Conservation (phyloP, 2,113 vertebrate species). For the Nothobranchius kuhntae region DNA sequence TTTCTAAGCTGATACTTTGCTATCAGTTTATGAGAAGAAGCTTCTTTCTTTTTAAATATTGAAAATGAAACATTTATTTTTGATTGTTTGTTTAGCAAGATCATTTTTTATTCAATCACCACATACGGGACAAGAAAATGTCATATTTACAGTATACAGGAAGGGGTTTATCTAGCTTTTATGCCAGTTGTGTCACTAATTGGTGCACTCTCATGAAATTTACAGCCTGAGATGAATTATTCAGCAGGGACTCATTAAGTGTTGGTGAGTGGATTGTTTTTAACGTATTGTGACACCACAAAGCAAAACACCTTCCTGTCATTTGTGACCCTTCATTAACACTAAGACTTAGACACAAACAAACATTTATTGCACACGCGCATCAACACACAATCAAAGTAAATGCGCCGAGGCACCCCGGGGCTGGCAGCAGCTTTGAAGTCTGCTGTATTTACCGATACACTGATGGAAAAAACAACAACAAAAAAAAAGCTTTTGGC, state of each 20-base stretch:
- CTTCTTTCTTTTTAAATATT: not conserved
- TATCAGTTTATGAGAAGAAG: not conserved
- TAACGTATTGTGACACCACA: constrained; percentile 7
- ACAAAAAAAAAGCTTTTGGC: not conserved
- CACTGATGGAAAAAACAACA: constrained; percentile 4
- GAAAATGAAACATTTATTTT: not conserved
- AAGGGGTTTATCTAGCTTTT: not conserved
- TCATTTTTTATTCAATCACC: not conserved
- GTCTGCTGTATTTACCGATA: constrained; percentile 40
- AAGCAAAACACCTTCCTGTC: constrained; percentile 4
- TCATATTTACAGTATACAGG: constrained; percentile 8
- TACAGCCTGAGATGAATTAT: constrained; percentile 14
- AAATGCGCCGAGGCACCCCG: constrained; percentile 24
- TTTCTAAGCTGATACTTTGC: not conserved
- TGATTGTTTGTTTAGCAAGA: not conserved
- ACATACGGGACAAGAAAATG: not conserved
- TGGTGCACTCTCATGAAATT: constrained; percentile 25
- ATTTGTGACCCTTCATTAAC: constrained; percentile 4
- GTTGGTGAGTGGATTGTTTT: constrained; percentile 5
- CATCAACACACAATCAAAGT: constrained; percentile 20
- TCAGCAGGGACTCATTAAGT: constrained; percentile 24
- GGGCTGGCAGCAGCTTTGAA: constrained; percentile 51
- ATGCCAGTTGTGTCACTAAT: constrained; percentile 21
- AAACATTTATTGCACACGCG: constrained; percentile 10
- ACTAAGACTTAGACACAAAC: constrained; percentile 2